Percentiles rank a stretch among this genome's conserved stretches.
Evolutionary conservation across 2,113 vertebrate genomes (phyloP).

Genomic region (Crotalus tigris): DNA sequence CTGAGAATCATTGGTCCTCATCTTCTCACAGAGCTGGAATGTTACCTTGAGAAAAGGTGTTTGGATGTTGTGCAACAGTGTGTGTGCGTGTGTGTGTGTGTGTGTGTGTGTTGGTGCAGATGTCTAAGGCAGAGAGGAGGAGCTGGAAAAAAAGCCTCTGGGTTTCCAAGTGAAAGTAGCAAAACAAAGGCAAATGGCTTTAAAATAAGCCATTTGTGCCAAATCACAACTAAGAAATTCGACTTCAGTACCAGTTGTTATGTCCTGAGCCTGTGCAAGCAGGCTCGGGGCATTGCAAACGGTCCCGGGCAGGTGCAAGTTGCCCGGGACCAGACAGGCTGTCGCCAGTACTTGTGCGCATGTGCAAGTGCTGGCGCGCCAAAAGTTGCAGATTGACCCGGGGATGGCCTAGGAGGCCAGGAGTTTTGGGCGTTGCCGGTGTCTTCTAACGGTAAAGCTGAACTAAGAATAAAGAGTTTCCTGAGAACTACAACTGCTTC

Average conservation of each 20-base stretch:
- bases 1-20: neutral
- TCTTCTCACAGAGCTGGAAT: neutral
- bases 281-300: too few species aligned
- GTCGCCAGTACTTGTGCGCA: too few species aligned
- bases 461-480: too few species aligned
- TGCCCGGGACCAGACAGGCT: too few species aligned
- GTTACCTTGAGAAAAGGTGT: neutral
- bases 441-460: too few species aligned
- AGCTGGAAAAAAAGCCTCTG: neutral
- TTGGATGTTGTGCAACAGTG: neutral
- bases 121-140: neutral
- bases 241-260: neutral
- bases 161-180: neutral
- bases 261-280: too few species aligned
- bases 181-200: neutral
- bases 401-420: too few species aligned
- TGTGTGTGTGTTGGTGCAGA: neutral
- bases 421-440: too few species aligned
- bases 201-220: neutral
- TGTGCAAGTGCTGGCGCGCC: too few species aligned
- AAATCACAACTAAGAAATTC: slow-evolving; percentile 1
- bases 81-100: neutral
- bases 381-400: too few species aligned
- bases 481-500: too few species aligned
- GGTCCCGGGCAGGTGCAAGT: too few species aligned